Conservation (phyloP, 2,888 invertebrate species). For the Eutolmus rufibarbis region DNA sequence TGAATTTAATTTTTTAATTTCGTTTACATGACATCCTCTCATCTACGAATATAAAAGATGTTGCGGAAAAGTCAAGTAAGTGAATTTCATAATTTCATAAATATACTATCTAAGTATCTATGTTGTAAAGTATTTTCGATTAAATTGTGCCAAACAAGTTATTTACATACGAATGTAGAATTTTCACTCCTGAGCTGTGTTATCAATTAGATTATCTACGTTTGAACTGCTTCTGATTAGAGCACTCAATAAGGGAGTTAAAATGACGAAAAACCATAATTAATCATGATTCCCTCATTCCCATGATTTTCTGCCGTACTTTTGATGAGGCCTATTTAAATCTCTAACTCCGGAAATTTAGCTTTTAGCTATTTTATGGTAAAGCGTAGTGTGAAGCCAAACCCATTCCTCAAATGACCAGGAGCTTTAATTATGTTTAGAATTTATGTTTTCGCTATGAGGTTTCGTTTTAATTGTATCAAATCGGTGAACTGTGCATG, state of each 20-base stretch:
- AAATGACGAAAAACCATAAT: not conserved
- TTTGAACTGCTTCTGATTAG: not conserved
- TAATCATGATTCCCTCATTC: not conserved
- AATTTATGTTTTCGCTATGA: not conserved
- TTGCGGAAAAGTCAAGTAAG: not conserved
- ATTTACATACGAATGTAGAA: not conserved
- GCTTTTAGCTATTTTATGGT: not conserved
- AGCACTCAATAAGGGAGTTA: not conserved
- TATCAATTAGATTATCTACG: not conserved
- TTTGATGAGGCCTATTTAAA: not conserved
- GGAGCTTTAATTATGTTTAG: not conserved
- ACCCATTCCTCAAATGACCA: not conserved
- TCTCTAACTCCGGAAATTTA: not conserved
- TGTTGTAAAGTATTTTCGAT: not conserved
- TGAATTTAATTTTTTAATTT: not conserved
- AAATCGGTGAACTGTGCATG: not conserved
- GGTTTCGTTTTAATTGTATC: not conserved
- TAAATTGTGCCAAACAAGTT: not conserved
- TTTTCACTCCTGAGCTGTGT: not conserved
- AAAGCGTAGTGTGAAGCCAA: not conserved
- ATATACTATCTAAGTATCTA: not conserved
- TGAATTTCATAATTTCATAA: not conserved
- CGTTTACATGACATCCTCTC: not conserved
- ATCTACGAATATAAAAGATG: not conserved
- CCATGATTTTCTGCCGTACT: not conserved